A percentile compares a stretch with the other conserved stretches of the same genome.
These are phyloP conservation scores for Branchellion lobata DNA, from an alignment of 2,888 invertebrate genomes.

Conservation along the genomic window DNA sequence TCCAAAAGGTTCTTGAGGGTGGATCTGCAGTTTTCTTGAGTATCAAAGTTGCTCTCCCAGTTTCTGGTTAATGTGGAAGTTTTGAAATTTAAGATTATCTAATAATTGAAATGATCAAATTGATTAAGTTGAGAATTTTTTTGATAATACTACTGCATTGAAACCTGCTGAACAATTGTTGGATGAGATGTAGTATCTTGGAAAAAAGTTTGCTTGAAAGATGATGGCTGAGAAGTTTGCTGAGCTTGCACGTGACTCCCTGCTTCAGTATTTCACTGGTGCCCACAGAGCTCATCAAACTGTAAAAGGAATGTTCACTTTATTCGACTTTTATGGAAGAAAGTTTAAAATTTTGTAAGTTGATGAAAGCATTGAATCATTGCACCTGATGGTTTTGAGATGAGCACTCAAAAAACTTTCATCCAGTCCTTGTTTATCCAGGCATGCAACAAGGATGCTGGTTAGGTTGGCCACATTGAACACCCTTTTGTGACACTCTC, in stretches of 20 bases:
- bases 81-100: neutral
- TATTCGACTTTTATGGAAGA: no score
- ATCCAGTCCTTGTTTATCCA: neutral
- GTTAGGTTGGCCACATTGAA: neutral
- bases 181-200: no score
- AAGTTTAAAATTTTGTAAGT: neutral
- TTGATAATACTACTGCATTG: neutral
- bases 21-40: neutral
- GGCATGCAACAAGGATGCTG: neutral
- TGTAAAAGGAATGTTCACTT: neutral
- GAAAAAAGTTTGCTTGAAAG: no score
- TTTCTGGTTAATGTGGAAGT: neutral
- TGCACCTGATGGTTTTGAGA: neutral
- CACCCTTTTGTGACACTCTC: neutral
- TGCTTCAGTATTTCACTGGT: neutral
- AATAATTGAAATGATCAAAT: neutral
- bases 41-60: neutral
- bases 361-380: neutral
- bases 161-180: no score
- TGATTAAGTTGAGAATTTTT: conserved; percentile 5
- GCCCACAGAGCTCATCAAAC: no score
- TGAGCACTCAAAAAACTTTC: neutral
- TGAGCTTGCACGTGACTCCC: neutral
- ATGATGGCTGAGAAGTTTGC: neutral
- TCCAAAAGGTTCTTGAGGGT: neutral